These are phyloP conservation scores for Grantiella picta DNA, from an alignment of 2,113 vertebrate species.

Conservation along the genomic window DNA sequence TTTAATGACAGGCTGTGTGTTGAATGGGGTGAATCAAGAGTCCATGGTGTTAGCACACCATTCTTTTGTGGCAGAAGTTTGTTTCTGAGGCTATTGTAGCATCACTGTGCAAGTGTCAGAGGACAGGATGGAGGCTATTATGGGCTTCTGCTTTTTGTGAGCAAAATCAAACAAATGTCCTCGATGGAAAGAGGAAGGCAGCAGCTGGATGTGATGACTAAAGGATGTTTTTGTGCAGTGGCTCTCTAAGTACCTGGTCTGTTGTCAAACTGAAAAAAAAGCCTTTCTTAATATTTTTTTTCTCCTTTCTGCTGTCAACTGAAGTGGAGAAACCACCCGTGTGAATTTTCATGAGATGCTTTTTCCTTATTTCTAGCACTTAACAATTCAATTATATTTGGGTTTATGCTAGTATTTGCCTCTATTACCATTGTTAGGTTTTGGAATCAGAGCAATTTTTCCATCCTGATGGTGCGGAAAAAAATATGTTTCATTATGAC, in stretches of 20 bases:
- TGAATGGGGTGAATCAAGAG: background rate
- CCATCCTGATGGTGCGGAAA: background rate
- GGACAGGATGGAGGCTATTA: constrained; percentile 16
- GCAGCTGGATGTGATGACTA: background rate
- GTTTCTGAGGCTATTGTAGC: constrained; percentile 25
- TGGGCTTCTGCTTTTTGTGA: constrained; percentile 27
- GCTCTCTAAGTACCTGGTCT: background rate
- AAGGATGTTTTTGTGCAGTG: constrained; percentile 9
- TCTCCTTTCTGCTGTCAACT: background rate
- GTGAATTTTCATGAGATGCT: constrained; percentile 1
- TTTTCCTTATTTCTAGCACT: constrained; percentile 19
- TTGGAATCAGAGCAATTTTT: constrained; percentile 32
- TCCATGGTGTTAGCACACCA: rapidly evolving
- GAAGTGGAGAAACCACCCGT: background rate
- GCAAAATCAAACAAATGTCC: constrained; percentile 37
- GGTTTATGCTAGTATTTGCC: constrained; percentile 22
- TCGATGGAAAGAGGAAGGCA: background rate
- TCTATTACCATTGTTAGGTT: constrained; percentile 9
- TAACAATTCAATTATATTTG: constrained; percentile 37
- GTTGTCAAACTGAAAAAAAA: background rate
- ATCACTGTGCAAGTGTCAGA: constrained; percentile 32
- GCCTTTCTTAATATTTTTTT: background rate
- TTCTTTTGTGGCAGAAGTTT: constrained; percentile 2
- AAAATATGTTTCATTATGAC: constrained; percentile 54
- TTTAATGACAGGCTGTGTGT: constrained; percentile 5